A percentile compares a stretch with the other conserved stretches of the same genome.
phyloP scores from a whole-genome alignment of 1,140 invertebrate genomes.

The Neotoxoptera formosana region DNA sequence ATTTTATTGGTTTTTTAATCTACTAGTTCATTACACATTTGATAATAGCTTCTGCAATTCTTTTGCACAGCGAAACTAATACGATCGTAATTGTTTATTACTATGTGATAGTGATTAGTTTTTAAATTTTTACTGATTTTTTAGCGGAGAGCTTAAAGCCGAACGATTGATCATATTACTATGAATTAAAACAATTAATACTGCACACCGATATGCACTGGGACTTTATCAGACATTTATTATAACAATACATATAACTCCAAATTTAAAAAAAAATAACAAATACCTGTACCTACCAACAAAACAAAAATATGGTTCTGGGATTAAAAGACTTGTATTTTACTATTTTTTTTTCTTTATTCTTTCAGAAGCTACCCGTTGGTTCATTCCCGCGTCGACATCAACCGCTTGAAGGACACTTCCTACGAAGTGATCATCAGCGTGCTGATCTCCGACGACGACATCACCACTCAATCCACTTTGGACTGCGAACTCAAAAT shows the following conservation, averaged over 20 bases:
- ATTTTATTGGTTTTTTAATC: too few species aligned
- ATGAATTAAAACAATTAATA: neutral
- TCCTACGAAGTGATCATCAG: constrained; percentile 55
- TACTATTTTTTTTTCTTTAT: neutral
- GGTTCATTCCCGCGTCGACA: constrained; percentile 1
- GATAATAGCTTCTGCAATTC: neutral
- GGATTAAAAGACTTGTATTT: neutral
- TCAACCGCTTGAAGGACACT: constrained; percentile 50
- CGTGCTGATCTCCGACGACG: constrained; percentile 34
- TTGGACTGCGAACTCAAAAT: constrained; percentile 58
- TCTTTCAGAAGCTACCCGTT: constrained; percentile 25
- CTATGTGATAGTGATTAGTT: neutral
- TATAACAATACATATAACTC: neutral
- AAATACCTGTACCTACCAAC: too few species aligned
- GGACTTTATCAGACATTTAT: neutral
- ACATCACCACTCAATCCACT: constrained; percentile 53
- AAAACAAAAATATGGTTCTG: neutral
- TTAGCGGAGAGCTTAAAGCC: neutral
- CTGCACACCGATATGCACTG: neutral
- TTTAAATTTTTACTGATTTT: neutral
- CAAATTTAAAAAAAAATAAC: too few species aligned
- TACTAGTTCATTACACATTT: neutral
- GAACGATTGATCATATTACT: neutral
- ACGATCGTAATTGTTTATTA: neutral
- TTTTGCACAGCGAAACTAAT: neutral